Evolutionary conservation across 2,797 vertebrate genomes (phyloP).

Genomic region (Protosalanx chinensis): DNA sequence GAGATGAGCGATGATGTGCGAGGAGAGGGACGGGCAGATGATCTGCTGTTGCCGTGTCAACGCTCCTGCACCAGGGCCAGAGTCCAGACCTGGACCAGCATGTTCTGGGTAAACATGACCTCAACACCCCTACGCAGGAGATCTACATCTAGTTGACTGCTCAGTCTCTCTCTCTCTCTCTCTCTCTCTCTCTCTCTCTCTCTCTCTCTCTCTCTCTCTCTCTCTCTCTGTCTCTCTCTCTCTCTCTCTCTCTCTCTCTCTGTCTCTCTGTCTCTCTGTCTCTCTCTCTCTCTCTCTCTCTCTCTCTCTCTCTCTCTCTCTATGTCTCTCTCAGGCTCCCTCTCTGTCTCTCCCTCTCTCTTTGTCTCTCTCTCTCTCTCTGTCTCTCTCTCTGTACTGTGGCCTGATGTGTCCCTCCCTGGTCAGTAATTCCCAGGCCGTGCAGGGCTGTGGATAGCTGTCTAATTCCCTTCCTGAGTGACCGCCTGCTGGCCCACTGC

Average conservation of each 20-base stretch:
- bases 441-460: slow-evolving; percentile 16
- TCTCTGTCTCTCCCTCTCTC: background rate
- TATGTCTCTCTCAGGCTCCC: background rate
- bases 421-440: background rate
- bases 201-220: slow-evolving; percentile 1
- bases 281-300: background rate
- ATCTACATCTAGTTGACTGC: background rate
- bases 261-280: background rate
- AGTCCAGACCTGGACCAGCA: too few species aligned
- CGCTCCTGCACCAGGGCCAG: too few species aligned
- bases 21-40: background rate
- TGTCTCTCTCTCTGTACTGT: background rate
- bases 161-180: background rate
- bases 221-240: slow-evolving; percentile 4
- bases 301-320: background rate
- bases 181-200: background rate
- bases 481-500: slow-evolving; percentile 1
- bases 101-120: too few species aligned
- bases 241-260: background rate
- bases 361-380: background rate
- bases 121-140: too few species aligned
- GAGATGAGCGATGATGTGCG: background rate
- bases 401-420: background rate
- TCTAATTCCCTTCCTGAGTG: slow-evolving; percentile 32
- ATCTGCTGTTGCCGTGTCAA: too few species aligned